These are phyloP conservation scores for Lithophane socia DNA, from an alignment of 2,888 invertebrate species.

Conservation along the genomic window DNA sequence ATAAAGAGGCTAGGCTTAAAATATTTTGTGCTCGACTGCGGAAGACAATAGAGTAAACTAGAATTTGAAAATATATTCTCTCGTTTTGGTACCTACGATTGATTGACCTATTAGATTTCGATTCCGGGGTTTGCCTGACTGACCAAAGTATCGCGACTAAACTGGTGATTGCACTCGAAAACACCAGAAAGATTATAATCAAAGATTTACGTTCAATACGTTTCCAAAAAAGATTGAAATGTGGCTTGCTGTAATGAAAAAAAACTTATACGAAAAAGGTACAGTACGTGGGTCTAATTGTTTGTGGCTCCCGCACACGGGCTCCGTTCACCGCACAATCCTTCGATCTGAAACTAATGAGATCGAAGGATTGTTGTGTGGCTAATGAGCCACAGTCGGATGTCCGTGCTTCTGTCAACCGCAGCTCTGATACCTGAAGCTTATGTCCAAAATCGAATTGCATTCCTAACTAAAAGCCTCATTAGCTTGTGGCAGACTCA, in stretches of 20 bases:
- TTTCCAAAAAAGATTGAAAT: too few species aligned
- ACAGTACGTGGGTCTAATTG: background rate
- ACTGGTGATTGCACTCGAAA: too few species aligned
- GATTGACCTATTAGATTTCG: too few species aligned
- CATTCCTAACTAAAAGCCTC: background rate
- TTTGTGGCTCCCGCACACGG: too few species aligned
- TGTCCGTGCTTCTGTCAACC: slow-evolving; percentile 16
- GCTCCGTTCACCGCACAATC: background rate
- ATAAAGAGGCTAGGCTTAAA: background rate
- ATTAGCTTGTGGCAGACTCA: background rate
- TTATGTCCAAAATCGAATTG: slow-evolving; percentile 22
- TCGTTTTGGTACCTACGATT: too few species aligned
- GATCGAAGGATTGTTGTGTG: too few species aligned
- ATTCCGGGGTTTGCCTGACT: too few species aligned
- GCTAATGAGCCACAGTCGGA: slow-evolving; percentile 2
- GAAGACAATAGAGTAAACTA: background rate
- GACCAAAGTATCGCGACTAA: too few species aligned
- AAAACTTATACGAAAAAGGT: background rate
- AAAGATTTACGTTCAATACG: too few species aligned
- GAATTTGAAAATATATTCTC: background rate
- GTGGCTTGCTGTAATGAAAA: background rate
- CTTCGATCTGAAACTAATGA: slow-evolving; percentile 1
- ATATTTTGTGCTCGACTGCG: background rate
- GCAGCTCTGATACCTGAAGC: background rate
- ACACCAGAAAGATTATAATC: too few species aligned